Conservation (phyloP, 2,113 vertebrate genomes). For the Myiozetetes cayanensis region DNA sequence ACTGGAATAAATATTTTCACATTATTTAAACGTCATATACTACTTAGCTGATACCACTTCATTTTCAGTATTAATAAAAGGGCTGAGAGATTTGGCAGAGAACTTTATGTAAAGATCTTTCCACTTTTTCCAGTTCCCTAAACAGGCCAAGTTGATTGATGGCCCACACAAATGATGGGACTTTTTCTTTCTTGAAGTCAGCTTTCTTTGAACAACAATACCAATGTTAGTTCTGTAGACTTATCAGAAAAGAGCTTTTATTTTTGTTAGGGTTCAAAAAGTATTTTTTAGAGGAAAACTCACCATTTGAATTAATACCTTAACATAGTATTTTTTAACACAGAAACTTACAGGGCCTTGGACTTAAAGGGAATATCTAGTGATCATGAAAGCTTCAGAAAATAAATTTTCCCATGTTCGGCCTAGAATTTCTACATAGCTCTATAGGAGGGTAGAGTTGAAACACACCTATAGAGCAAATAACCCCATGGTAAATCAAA, state of each 20-base stretch:
- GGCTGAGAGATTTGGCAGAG: neutral
- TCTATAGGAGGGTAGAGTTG: neutral
- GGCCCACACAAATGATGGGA: neutral
- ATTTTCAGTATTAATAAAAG: neutral
- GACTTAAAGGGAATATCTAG: neutral
- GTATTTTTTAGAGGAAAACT: neutral
- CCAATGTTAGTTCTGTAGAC: accelerated
- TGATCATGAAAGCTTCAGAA: neutral
- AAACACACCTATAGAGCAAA: neutral
- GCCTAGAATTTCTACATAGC: neutral
- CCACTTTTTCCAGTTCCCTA: neutral
- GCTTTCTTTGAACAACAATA: neutral
- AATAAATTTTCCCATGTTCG: neutral
- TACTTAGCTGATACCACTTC: neutral
- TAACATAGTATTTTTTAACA: neutral
- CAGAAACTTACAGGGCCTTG: neutral
- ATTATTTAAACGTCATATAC: neutral
- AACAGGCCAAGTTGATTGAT: neutral
- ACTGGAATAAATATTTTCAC: neutral
- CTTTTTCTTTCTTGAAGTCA: neutral
- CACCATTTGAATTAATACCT: neutral
- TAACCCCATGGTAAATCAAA: neutral
- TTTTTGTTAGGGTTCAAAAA: neutral
- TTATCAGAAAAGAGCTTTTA: neutral
- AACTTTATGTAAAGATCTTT: neutral